Evolutionary conservation across 2,113 vertebrate genomes (phyloP).

Genomic region (Oreochromis spilurus): DNA sequence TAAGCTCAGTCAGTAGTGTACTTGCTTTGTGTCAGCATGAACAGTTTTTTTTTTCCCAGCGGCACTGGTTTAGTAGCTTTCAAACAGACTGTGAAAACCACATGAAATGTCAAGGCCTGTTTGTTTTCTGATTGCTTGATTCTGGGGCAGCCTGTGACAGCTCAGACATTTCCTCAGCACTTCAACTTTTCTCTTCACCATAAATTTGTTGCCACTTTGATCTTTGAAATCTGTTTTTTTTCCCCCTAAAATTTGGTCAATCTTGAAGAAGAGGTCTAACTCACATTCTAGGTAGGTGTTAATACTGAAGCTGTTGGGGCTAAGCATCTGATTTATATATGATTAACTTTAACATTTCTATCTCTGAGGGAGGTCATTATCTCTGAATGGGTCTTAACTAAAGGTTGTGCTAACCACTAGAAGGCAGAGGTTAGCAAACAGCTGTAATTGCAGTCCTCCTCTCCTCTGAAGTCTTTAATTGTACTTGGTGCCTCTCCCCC

Average conservation of each 20-base stretch:
- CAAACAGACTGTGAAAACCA: slow-evolving; percentile 3
- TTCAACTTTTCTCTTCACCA: neutral
- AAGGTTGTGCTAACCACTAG: slow-evolving; percentile 51
- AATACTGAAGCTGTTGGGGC: neutral
- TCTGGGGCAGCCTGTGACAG: neutral
- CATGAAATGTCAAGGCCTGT: slow-evolving; percentile 31
- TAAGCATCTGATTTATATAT: slow-evolving; percentile 18
- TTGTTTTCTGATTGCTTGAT: slow-evolving; percentile 3
- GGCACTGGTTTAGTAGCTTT: neutral
- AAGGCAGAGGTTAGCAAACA: slow-evolving; percentile 59
- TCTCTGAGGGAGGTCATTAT: slow-evolving; percentile 54
- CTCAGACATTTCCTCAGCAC: slow-evolving; percentile 13
- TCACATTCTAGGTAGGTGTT: neutral
- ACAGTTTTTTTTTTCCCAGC: neutral
- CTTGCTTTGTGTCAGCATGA: slow-evolving; percentile 23
- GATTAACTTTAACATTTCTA: slow-evolving; percentile 51
- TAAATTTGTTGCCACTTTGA: slow-evolving; percentile 4
- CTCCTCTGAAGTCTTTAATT: slow-evolving; percentile 54
- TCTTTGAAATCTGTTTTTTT: neutral
- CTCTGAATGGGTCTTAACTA: slow-evolving; percentile 32
- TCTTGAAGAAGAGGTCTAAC: neutral
- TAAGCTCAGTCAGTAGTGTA: slow-evolving; percentile 5
- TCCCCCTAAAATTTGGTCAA: neutral
- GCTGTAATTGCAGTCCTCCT: slow-evolving; percentile 61
- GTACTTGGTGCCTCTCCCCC: slow-evolving; percentile 31